Percentiles rank a stretch among this genome's conserved stretches.
phyloP scores from a whole-genome alignment of 37 sponge, comb jelly and placozoan species.

The Oscarella lobularis region DNA sequence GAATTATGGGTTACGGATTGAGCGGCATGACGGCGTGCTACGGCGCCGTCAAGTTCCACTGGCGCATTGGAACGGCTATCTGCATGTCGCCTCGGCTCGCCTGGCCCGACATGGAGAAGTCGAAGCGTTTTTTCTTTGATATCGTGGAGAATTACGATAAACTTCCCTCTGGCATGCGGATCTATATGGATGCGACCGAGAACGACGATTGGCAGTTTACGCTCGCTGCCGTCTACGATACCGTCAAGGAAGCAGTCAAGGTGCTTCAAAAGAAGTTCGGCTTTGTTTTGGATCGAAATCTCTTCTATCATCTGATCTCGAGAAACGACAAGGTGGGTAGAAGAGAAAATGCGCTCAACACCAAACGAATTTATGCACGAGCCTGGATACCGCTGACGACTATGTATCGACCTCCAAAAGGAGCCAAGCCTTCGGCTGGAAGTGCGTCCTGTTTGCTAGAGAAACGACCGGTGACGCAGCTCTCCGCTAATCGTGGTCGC shows the following conservation, averaged over 20 bases:
- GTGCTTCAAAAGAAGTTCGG: background rate
- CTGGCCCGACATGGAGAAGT: conserved; percentile 12
- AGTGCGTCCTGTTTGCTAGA: background rate
- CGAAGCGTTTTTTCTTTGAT: background rate
- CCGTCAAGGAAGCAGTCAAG: background rate
- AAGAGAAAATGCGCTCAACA: background rate
- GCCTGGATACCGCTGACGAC: background rate
- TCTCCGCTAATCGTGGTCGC: background rate
- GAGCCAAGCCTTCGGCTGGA: background rate
- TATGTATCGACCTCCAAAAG: background rate
- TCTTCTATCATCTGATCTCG: background rate
- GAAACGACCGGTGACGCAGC: background rate
- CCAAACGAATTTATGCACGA: background rate
- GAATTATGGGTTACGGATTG: conserved; percentile 33
- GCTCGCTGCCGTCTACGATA: background rate
- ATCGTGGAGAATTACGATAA: background rate
- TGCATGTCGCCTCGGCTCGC: conserved; percentile 50
- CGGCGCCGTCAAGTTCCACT: conserved; percentile 41
- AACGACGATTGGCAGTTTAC: conserved; percentile 2
- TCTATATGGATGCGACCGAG: background rate
- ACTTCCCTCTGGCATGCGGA: background rate
- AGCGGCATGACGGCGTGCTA: conserved; percentile 45
- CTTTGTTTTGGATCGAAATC: background rate
- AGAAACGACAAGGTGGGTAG: background rate
- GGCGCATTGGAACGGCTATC: conserved; percentile 30